These are phyloP conservation scores for Babylonia areolata DNA, from an alignment of 1,140 invertebrate genomes.

Conservation along the genomic window DNA sequence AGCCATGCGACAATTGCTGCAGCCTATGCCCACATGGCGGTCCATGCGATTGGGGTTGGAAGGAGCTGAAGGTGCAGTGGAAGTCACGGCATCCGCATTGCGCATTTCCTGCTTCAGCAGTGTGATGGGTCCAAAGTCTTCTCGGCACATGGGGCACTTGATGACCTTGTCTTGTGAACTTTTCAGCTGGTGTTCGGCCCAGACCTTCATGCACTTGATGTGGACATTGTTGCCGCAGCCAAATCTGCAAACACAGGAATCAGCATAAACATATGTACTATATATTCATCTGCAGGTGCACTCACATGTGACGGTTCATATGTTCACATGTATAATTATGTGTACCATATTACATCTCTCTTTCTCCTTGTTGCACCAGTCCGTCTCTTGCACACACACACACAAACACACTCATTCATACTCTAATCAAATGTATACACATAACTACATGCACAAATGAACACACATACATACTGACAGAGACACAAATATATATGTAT, in stretches of 20 bases:
- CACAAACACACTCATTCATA: too few species aligned
- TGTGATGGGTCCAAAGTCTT: constrained; percentile 75
- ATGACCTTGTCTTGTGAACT: constrained; percentile 67
- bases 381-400: too few species aligned
- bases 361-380: too few species aligned
- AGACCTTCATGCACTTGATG: constrained; percentile 76
- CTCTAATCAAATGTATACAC: too few species aligned
- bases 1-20: constrained; percentile 66
- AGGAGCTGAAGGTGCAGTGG: constrained; percentile 26
- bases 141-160: constrained; percentile 76
- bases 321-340: too few species aligned
- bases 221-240: constrained; percentile 76
- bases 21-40: constrained; percentile 67
- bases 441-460: too few species aligned
- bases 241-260: constrained; percentile 58
- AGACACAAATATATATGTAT: too few species aligned
- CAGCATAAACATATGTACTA: too few species aligned
- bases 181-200: constrained; percentile 74
- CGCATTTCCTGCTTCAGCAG: constrained; percentile 70
- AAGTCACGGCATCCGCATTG: constrained; percentile 58
- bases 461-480: too few species aligned
- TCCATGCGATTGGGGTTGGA: constrained; percentile 57
- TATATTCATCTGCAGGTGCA: too few species aligned
- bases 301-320: too few species aligned
- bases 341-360: too few species aligned